These are phyloP conservation scores for Tychaedon coryphoeus DNA, from an alignment of 2,113 vertebrate species.

Conservation along the genomic window DNA sequence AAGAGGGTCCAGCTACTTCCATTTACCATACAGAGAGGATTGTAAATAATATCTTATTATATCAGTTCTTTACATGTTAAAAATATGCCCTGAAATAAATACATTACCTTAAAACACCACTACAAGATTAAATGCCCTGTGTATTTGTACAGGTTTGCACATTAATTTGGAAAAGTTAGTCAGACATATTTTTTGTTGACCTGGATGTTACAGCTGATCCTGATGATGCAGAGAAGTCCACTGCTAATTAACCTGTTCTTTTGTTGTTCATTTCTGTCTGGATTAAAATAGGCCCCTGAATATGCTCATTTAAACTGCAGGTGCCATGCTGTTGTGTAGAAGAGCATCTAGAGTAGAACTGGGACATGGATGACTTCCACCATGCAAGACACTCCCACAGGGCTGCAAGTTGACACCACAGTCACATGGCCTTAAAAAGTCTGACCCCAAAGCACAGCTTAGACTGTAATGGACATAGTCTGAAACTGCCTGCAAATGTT, in stretches of 20 bases:
- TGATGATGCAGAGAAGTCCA: not conserved
- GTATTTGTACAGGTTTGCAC: not conserved
- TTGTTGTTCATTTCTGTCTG: not conserved
- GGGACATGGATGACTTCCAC: not conserved
- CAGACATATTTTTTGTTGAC: rapidly evolving
- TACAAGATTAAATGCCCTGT: not conserved
- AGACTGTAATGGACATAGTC: not conserved
- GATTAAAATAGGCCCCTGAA: not conserved
- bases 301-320: not conserved
- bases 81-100: not conserved
- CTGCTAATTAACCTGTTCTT: not conserved
- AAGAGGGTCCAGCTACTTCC: not conserved
- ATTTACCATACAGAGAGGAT: not conserved
- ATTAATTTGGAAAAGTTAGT: not conserved
- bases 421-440: not conserved
- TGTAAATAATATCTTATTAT: not conserved
- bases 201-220: not conserved
- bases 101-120: not conserved
- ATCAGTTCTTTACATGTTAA: not conserved
- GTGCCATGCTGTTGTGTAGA: not conserved
- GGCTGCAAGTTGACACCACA: not conserved
- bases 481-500: not conserved
- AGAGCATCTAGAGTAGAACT: not conserved
- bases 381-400: not conserved
- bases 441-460: not conserved